Evolutionary conservation across 2,113 vertebrate species (phyloP), one percentile per base, ranked within the genome.

Genomic region (Hydropotes inermis): DNA sequence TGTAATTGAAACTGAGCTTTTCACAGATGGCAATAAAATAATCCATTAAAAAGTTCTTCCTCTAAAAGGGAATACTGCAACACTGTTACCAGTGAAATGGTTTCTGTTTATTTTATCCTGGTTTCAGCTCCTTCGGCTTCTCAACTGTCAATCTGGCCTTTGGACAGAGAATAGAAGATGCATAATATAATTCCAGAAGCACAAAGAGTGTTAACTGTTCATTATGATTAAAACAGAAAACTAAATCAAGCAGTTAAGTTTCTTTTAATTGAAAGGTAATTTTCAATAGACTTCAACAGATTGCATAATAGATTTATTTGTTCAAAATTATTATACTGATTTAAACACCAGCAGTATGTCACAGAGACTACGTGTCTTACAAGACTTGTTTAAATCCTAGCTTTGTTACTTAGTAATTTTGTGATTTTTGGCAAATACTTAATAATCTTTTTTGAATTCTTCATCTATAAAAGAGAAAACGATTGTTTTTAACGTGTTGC

Each of bases 21-120:
- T 97, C 94, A 97, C 96, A 98, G 97, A 98, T 97, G 98, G 97
- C 58, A 81, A 96, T 91, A 97, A 96, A 98, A 94, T 95, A 97
- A 94, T 55, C 67, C 94, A 94, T 97, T 89, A 33, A 82, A 96
- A 97, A 83, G 88, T 43, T 90, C 67, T 70, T 94, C 43, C 95
- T 54, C 88, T 90, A 57, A 83, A 97, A 86, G n/a, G 33, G 33
- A 93, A 93, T 82, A 52, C 12, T 95, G 83, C 27, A 85, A 64
- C 47, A 91, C 87, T 78, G 43, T 85, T 91, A 96, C 54, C 43
- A 95, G 58, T 88, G 83, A 95, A 91, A 81, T 98, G 84, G 47
- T 96, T 96, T 97, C 89, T 97, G 58, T 97, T 96, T 94, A 92
- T 96, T 97, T 97, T 92, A 55, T 78, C 89, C 76, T 87, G 28